phyloP scores from a whole-genome alignment of 23 tunicate species.

The Halocynthia roretzi region DNA sequence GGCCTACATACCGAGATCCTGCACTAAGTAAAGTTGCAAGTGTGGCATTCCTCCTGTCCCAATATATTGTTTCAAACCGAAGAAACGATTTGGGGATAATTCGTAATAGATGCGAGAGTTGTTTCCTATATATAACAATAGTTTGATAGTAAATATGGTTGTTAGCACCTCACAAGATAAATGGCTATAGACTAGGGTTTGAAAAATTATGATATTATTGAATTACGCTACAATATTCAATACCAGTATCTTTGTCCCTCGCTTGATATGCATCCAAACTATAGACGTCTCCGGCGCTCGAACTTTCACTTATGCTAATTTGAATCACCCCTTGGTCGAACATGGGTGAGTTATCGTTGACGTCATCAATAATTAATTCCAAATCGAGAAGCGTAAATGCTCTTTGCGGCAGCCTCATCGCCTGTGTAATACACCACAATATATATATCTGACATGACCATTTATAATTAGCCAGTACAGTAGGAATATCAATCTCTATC shows the following conservation, averaged over 20 bases:
- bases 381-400: conserved; percentile 22
- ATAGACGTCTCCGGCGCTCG: conserved; percentile 27
- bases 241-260: conserved; percentile 45
- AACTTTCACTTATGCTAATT: conserved; percentile 40
- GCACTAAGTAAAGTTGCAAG: conserved; percentile 20
- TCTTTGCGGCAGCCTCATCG: conserved; percentile 4
- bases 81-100: conserved; percentile 19
- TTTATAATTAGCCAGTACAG: too few relatives aligned
- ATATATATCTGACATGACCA: too few relatives aligned
- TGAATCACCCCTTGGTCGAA: conserved; percentile 30
- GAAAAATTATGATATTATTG: background rate
- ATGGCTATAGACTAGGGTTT: background rate
- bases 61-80: conserved; percentile 22
- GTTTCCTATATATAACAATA: conserved; percentile 28
- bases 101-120: conserved; percentile 22
- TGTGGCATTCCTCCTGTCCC: conserved; percentile 33
- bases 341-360: conserved; percentile 44
- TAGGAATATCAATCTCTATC: too few relatives aligned
- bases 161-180: background rate
- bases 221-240: background rate
- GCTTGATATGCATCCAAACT: conserved; percentile 44
- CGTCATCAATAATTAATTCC: conserved; percentile 42
- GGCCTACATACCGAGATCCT: conserved; percentile 23
- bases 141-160: background rate
- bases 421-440: background rate